Evolutionary conservation across 2,113 vertebrate species (phyloP).

Genomic region (Scolopax mira): DNA sequence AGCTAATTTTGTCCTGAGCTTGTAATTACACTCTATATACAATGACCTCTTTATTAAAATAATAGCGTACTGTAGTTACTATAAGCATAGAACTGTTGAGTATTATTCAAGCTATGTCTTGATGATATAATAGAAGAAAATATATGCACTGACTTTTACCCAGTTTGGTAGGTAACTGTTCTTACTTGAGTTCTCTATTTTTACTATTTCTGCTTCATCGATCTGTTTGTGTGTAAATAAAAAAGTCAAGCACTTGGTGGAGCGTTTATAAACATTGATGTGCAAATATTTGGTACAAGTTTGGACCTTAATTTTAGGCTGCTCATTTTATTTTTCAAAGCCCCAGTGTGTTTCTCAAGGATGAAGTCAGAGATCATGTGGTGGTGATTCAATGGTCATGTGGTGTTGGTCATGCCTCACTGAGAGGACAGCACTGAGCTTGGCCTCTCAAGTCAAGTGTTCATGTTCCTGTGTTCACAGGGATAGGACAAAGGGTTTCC

Average conservation of each 20-base stretch:
- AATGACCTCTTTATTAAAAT: conserved; percentile 22
- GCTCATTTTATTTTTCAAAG: not conserved
- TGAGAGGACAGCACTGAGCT: not conserved
- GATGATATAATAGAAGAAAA: not conserved
- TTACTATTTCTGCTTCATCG: not conserved
- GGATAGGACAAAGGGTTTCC: not conserved
- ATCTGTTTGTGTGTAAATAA: not conserved
- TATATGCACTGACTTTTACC: not conserved
- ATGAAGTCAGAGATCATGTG: not conserved
- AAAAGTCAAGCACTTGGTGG: not conserved
- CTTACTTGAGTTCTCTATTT: not conserved
- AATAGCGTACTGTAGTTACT: not conserved
- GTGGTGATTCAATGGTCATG: not conserved
- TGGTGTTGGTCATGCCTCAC: not conserved
- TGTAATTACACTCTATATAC: conserved; percentile 1
- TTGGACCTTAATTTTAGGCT: not conserved
- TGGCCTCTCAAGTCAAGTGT: not conserved
- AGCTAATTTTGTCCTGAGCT: conserved; percentile 31
- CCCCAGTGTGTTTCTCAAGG: not conserved
- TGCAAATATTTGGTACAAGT: conserved; percentile 31
- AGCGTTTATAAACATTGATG: not conserved
- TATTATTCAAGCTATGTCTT: not conserved
- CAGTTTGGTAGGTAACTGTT: not conserved
- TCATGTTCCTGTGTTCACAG: not conserved
- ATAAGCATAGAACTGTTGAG: not conserved